Conservation (phyloP, 2,888 invertebrate genomes). For the Polydrusus tereticollis region DNA sequence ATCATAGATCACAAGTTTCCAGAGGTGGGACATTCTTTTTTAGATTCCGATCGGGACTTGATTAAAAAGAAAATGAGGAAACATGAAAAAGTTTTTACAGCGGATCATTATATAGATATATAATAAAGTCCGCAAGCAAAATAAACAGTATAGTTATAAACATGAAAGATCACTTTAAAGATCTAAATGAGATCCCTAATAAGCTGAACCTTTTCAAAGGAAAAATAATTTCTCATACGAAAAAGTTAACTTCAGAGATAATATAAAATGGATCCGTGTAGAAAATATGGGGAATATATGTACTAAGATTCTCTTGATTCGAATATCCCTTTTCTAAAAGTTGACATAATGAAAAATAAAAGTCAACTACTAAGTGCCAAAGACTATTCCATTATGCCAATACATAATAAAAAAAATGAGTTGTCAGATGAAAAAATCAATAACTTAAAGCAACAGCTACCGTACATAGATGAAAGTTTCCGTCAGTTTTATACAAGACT, state of each 20-base stretch:
- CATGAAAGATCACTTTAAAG: conserved; percentile 51
- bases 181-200: conserved; percentile 43
- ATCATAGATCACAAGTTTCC: background rate
- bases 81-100: conserved; percentile 55
- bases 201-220: conserved; percentile 44
- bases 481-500: no score
- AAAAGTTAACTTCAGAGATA: conserved; percentile 32
- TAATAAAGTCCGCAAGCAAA: conserved; percentile 50
- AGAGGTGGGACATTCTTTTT: conserved; percentile 50
- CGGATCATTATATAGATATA: conserved; percentile 57
- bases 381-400: no score
- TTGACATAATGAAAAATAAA: background rate
- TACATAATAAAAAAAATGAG: no score
- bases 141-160: conserved; percentile 52
- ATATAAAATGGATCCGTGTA: conserved; percentile 38
- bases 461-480: no score
- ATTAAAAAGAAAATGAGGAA: conserved; percentile 57
- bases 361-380: no score
- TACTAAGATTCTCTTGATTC: conserved; percentile 37
- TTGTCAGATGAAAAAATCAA: no score
- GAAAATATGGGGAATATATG: conserved; percentile 31
- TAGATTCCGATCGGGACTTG: conserved; percentile 59
- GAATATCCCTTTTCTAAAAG: conserved; percentile 31
- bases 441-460: no score
- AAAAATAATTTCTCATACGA: conserved; percentile 31